phyloP scores from a whole-genome alignment of 2,797 vertebrate species.

The Hoplostethus mediterraneus region DNA sequence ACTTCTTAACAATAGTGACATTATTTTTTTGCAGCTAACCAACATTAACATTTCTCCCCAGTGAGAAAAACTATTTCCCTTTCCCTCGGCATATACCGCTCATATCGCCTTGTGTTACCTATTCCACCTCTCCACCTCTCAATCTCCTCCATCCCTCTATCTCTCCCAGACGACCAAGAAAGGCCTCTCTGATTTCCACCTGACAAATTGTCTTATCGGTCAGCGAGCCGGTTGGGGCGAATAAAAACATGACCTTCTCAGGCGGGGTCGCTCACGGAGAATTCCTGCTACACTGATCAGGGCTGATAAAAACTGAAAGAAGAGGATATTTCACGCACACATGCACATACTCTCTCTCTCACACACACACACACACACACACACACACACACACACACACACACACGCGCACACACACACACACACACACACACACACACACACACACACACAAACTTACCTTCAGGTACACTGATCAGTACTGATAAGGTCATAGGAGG shows the following conservation, averaged over 20 bases:
- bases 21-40: background rate
- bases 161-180: constrained; percentile 72
- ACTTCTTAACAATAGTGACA: background rate
- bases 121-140: constrained; percentile 21
- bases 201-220: constrained; percentile 88
- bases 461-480: constrained; percentile 89
- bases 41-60: constrained; percentile 11
- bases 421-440: constrained; percentile 39
- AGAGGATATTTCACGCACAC: constrained; percentile 66
- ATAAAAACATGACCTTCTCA: constrained; percentile 89
- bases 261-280: constrained; percentile 65
- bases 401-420: constrained; percentile 68
- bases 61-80: constrained; percentile 13
- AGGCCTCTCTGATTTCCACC: constrained; percentile 88
- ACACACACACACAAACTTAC: constrained; percentile 85
- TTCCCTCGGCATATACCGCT: background rate
- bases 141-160: constrained; percentile 46
- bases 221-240: constrained; percentile 79
- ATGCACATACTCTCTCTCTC: constrained; percentile 80
- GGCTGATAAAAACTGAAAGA: constrained; percentile 86
- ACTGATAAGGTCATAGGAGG: constrained; percentile 88
- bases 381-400: background rate
- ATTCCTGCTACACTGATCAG: constrained; percentile 87
- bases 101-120: constrained; percentile 38
- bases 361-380: constrained; percentile 52